A percentile compares a stretch with the other conserved stretches of the same genome.
Evolutionary conservation across 2,113 vertebrate genomes (phyloP).

Genomic region (Myrmecobius fasciatus): DNA sequence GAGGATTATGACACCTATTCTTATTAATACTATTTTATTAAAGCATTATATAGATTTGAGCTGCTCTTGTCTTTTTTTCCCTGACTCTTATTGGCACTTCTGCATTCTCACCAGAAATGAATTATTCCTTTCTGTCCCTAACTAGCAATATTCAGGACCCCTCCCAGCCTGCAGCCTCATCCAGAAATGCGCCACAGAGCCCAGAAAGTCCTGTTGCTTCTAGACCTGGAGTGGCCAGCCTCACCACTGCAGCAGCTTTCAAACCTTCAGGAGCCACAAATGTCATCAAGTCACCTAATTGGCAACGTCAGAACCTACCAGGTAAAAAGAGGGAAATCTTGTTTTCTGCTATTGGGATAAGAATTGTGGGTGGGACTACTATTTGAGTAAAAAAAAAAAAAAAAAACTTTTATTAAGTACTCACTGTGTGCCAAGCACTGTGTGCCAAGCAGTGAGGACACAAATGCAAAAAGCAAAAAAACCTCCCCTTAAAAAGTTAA

Average conservation of each 20-base stretch:
- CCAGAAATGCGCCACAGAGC: conserved; percentile 82
- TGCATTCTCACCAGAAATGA: conserved; percentile 40
- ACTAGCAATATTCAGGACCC: conserved; percentile 84
- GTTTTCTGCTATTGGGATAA: not conserved
- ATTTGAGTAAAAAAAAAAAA: not conserved
- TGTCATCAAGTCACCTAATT: conserved; percentile 79
- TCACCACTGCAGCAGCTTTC: conserved; percentile 55
- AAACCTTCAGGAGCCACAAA: conserved; percentile 73
- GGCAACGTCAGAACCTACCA: conserved; percentile 83
- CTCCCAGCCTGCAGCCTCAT: conserved; percentile 69
- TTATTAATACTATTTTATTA: not conserved
- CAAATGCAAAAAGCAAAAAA: not conserved
- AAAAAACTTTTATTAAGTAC: not conserved
- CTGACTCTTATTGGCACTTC: not conserved
- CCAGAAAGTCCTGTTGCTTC: conserved; percentile 49
- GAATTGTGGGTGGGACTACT: not conserved
- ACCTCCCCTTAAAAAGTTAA: not conserved
- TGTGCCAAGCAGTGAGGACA: not conserved
- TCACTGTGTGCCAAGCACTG: not conserved
- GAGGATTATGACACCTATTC: not conserved
- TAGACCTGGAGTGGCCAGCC: conserved; percentile 69
- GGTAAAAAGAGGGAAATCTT: conserved; percentile 74
- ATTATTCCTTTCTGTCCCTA: conserved; percentile 47
- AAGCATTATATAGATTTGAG: not conserved
- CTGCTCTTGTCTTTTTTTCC: not conserved